Base-by-base conservation (phyloP, 1,140 invertebrate genomes). In the Brachionus calyciflorus region DNA sequence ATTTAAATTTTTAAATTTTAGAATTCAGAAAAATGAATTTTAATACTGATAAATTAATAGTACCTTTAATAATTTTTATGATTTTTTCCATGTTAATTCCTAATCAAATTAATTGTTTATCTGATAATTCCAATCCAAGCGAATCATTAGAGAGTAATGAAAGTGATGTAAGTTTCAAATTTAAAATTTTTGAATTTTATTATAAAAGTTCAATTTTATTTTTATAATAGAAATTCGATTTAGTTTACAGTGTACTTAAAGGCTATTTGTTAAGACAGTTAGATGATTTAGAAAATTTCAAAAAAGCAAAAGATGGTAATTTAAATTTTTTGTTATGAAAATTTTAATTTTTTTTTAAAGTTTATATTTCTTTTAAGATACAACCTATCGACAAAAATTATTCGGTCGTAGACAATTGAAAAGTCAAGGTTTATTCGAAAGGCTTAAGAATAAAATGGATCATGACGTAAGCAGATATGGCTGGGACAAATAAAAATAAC, bases 401-500 rank as follows among this genome's bases (percentile, higher is more conserved):
- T 44, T 44, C 17, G 60, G 30, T 24, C 14, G 60, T 30, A 41
- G 60, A 26, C 60, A 65, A 65, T 65, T 65, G 26, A 65, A 65
- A 65, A 24, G 37, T 65, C 60, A 65, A 65, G 60, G 60, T 44
- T 41, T 65, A 7, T 41, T 44, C 21, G 60, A 65, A 28, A 65
- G 60, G 44, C 24, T 65, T 10, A 65, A 65, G 44, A 65, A 65
- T 10, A 65, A 65, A 24, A 10, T 65, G 60, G 60, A 65, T 26
- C 33, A 65, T 65, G 60, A 65, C 44, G 24, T 65, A 26, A 44
- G 40, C 24, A 46, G 40, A 65, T 65, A 65, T 65, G 60, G 60
- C 40, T 65, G 60, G 60, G 60, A 65, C 24, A 65, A 65, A 65
- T 44, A 65, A 65, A 7, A 37, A 37, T 5, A 37, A 37, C n/a